phyloP scores from a whole-genome alignment of 2,797 vertebrate species.

The Chelidonichthys spinosus region DNA sequence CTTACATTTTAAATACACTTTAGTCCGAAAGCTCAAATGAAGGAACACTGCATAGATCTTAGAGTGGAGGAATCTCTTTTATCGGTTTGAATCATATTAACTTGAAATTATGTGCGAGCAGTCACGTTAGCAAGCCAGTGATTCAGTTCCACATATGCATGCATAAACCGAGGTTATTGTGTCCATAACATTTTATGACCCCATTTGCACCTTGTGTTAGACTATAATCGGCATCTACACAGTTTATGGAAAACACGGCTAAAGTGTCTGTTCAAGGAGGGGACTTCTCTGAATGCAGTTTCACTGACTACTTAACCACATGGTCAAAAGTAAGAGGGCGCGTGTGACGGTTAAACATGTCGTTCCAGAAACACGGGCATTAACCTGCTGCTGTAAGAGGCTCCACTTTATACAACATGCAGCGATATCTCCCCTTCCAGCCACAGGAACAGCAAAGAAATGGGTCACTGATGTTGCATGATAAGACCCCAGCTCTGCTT shows the following conservation, averaged over 20 bases:
- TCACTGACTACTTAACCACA: neutral
- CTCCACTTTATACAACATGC: neutral
- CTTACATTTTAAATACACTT: neutral
- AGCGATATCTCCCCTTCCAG: neutral
- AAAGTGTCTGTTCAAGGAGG: neutral
- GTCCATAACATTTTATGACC: no score
- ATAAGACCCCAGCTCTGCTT: neutral
- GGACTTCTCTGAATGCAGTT: neutral
- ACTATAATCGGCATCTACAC: no score
- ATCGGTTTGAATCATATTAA: no score
- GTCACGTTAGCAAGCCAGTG: no score
- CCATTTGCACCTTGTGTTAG: no score
- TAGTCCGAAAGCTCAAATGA: no score
- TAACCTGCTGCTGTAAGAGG: neutral
- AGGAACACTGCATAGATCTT: no score
- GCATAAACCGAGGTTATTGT: no score
- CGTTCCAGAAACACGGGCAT: neutral
- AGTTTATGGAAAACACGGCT: no score
- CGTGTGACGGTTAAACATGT: neutral
- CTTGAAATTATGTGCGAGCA: no score
- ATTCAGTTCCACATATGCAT: no score
- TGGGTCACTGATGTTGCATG: neutral
- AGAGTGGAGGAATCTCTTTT: no score
- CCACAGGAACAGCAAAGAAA: neutral
- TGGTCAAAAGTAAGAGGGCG: neutral